Evolutionary conservation across 2,797 vertebrate species (phyloP).

Genomic region (Psittacula echo): DNA sequence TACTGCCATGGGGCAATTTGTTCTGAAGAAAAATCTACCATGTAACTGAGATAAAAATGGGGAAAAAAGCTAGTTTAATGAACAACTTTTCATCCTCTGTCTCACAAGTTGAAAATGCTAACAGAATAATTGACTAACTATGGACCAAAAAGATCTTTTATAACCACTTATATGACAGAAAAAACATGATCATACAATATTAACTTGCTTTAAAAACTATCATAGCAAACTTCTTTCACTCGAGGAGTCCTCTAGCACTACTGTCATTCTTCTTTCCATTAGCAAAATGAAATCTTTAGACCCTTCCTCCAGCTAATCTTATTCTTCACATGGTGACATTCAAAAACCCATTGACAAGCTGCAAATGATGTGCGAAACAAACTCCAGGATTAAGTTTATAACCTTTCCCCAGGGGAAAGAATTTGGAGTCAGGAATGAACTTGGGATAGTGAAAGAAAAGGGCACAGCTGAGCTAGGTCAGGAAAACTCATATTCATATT

Average conservation of each 20-base stretch:
- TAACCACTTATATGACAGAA: not conserved
- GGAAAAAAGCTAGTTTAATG: not conserved
- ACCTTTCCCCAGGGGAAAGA: slow-evolving; percentile 39
- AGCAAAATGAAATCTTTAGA: slow-evolving; percentile 1
- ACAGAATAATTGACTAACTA: not conserved
- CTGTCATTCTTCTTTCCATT: not conserved
- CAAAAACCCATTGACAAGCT: slow-evolving; percentile 67
- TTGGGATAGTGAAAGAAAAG: slow-evolving; percentile 42
- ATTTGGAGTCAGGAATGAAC: slow-evolving; percentile 45
- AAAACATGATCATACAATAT: not conserved
- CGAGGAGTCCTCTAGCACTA: not conserved
- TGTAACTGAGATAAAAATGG: not conserved
- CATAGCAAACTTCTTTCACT: not conserved
- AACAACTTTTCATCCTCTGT: not conserved
- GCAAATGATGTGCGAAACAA: slow-evolving; percentile 72
- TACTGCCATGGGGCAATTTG: not conserved
- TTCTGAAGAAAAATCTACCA: not conserved
- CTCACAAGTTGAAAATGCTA: not conserved
- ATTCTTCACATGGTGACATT: not conserved
- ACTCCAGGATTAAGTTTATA: slow-evolving; percentile 70
- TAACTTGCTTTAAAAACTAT: not conserved
- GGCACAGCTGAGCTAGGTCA: not conserved
- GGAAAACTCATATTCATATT: slow-evolving; percentile 43
- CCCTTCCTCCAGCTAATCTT: slow-evolving; percentile 12
- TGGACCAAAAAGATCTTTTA: not conserved